Evolutionary conservation across 2,888 invertebrate genomes (phyloP), one percentile per base, ranked within the genome.

Genomic region (Entomobrya proxima): DNA sequence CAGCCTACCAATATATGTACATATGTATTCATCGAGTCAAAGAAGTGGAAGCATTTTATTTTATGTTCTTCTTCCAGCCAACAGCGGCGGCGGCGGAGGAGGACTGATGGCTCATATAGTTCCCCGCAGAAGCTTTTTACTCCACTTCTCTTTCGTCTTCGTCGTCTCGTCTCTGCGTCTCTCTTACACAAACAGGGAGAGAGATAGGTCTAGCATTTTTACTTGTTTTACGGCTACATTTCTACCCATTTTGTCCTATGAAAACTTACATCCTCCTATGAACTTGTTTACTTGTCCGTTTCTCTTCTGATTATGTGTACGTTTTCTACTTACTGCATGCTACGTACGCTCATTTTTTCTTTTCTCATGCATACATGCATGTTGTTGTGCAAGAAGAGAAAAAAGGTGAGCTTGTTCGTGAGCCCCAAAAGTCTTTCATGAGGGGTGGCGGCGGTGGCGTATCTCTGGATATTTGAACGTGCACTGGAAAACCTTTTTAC

Each of bases 391-490:
- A 44, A 47, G 44, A 44, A 37, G 37, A 35, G n/a, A 37, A 50
- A 50, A 64, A 72, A 72, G 72, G 72, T 72, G 72, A 72, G 72
- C 44, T 40, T 4, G 15, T 35, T 35, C 5, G 32, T 32, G 32
- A n/a, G 11, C 1, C 30, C 18, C 32, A 32, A 3, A 30, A 58
- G 30, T 11, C n/a, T 64, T 64, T 35, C 13, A 72, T 44, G 47
- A 72, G 40, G 67, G 67, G 67, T 67, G 67, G 67, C 18, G 67
- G 64, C 15, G 67, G 67, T 40, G 67, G 37, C 67, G 4, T 67
- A 67, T 72, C 27, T 72, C 47, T n/a, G 64, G 18, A 21, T 64
- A 37, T 64, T 35, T 18, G 64, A 64, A 15, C 11, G 13, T 47
- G n/a, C 21, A 30, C 13, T 32, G 37, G 64, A 11, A 21, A 32